Evolutionary conservation across 1,140 invertebrate species (phyloP), one percentile per base, ranked within the genome.

Genomic region (Magallana angulata): DNA sequence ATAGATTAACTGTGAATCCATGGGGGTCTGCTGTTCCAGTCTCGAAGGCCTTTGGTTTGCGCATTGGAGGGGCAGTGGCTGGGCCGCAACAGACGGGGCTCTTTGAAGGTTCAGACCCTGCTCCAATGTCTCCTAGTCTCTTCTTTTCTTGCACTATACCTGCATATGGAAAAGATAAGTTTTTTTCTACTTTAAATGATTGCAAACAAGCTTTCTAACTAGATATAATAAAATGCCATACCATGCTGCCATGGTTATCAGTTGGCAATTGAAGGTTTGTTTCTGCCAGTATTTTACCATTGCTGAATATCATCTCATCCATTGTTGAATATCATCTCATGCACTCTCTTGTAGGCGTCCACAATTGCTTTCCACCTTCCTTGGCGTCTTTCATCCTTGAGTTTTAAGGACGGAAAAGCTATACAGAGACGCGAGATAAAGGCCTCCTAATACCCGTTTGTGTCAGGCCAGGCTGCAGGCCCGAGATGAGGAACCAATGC

Each of bases 261-360:
- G 57, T 82, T 57, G 62, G 36, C 24, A 84, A 82, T 56, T 88
- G 87, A 3, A 88, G n/a, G 9, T 58, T 57, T n/a, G 82, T 88
- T 12, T 88, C 48, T 11, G 7, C 14, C 87, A 88, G 71, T 12
- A 88, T 30, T n/a, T 30, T 57, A 9, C 16, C 14, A 30, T 60
- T 57, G 16, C 80, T 58, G 24, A 88, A 56, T 8, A 84, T 36
- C 59, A 58, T 84, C 8, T 88, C 24, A 24, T 24, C 24, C 24
- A 24, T 24, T 24, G 24, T 24, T 24, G 24, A 24, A 24, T 24
- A 24, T 24, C 24, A 24, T 24, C 24, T 24, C 24, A 24, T 1
- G 24, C 24, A 24, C 24, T 24, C 24, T 24, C 24, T 24, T 24
- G 24, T 24, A 24, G 24, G 24, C 24, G 24, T 24, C 24, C 24